These are phyloP conservation scores for Trichonephila clavata DNA, from an alignment of 1,140 invertebrate species.

Conservation along the genomic window DNA sequence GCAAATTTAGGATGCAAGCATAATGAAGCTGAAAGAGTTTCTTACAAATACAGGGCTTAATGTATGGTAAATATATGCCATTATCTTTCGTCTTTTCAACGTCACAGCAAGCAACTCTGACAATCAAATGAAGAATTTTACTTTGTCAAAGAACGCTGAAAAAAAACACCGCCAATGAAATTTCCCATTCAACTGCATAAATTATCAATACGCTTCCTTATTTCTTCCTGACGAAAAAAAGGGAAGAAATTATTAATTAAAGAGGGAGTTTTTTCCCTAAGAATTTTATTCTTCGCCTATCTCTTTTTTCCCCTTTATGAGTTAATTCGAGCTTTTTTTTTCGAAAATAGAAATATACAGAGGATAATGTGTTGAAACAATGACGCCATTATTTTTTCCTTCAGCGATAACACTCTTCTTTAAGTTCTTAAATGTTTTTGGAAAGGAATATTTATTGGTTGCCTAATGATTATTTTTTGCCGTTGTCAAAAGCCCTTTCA, in stretches of 20 bases:
- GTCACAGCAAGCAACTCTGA: background rate
- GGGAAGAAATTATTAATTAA: constrained; percentile 27
- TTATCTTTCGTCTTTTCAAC: background rate
- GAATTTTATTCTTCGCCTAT: background rate
- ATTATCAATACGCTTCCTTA: constrained; percentile 21
- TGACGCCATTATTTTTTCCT: background rate
- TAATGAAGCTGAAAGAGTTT: background rate
- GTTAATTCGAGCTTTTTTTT: background rate
- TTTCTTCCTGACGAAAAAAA: background rate
- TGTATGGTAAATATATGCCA: background rate
- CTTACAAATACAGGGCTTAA: background rate
- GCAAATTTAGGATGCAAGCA: background rate
- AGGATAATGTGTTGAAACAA: constrained; percentile 23
- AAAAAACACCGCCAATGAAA: background rate
- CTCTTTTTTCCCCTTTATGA: background rate
- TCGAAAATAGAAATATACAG: background rate
- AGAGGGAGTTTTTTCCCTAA: background rate
- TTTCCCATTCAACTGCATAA: constrained; percentile 21
- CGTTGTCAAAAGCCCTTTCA: background rate
- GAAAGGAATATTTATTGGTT: constrained; percentile 1
- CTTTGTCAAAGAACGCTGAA: background rate
- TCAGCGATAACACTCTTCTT: background rate
- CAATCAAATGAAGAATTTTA: background rate
- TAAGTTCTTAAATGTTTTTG: constrained; percentile 27
- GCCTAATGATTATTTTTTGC: constrained; percentile 29